Conservation (phyloP, 2,888 invertebrate genomes). For the Scaptomyza tumidula region DNA sequence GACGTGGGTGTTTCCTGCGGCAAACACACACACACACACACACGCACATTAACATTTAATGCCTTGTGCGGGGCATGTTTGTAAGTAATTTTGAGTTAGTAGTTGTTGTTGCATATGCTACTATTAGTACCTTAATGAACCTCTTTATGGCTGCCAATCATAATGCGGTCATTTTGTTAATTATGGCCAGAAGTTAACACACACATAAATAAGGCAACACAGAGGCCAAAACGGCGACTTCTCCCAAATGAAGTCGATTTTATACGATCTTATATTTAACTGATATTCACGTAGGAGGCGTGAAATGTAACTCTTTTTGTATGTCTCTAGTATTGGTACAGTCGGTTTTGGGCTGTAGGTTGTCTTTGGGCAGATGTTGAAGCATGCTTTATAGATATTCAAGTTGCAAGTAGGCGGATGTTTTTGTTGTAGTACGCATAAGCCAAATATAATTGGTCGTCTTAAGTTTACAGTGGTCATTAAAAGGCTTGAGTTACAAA, state of each 20-base stretch:
- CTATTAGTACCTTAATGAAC: conserved; percentile 72
- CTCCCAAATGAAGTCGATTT: conserved; percentile 38
- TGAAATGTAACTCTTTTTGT: conserved; percentile 48
- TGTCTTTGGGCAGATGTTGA: conserved; percentile 19
- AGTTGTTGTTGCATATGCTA: conserved; percentile 29
- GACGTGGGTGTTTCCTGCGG: conserved; percentile 64
- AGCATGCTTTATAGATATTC: conserved; percentile 47
- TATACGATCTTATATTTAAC: conserved; percentile 26
- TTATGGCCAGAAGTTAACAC: conserved; percentile 50
- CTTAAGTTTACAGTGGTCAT: conserved; percentile 8
- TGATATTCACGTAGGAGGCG: conserved; percentile 68
- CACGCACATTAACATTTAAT: conserved; percentile 39
- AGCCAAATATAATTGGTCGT: conserved; percentile 18
- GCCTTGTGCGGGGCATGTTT: not conserved
- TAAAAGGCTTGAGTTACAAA: conserved; percentile 1
- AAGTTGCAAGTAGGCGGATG: conserved; percentile 26
- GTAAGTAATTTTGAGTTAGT: too few species aligned
- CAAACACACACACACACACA: conserved; percentile 44
- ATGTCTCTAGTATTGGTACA: not conserved
- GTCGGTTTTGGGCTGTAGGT: conserved; percentile 26
- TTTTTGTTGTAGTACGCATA: conserved; percentile 2
- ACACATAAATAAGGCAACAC: conserved; percentile 44
- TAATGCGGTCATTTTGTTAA: conserved; percentile 31
- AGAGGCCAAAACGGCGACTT: conserved; percentile 8
- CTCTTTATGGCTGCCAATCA: conserved; percentile 70